Evolutionary conservation across 2,888 invertebrate genomes (phyloP), one percentile per base, ranked within the genome.

Genomic region (Disparrhopalites patrizii): DNA sequence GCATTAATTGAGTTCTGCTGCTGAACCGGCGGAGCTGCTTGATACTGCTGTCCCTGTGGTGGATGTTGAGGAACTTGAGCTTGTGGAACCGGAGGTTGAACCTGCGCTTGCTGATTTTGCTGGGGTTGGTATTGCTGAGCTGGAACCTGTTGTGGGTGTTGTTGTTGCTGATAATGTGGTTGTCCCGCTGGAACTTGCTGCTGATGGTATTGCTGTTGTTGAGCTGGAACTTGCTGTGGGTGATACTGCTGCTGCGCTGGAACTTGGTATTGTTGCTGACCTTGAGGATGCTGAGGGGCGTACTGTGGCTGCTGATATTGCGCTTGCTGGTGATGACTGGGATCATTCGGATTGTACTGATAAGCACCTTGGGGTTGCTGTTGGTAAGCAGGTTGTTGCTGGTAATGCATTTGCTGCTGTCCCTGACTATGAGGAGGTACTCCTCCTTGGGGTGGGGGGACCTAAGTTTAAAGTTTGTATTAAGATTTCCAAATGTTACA

Each of bases 171-270:
- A 27, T 33, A 51, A 36, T 55, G 23, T 3, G 50, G 74, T 38
- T 75, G 74, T 25, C 77, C 77, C 50, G 76, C 76, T 40, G 75
- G 77, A 51, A 76, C 76, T n/a, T 77, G 76, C n/a, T 73, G 70
- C 33, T 73, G 76, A 50, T 76, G 73, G 4, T 74, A 73, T 62
- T 77, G 78, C 55, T 74, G 76, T 28, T 75, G 75, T 47, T 74
- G 73, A 62, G 72, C 76, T 58, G 76, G 76, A 56, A 75, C 73
- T 36, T 66, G 71, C 15, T 75, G 75, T 20, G 73, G 74, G 31
- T 61, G 55, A n/a, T 55, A 54, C 15, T 55, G 43, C 10, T 56
- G 57, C 20, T 33, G 62, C 15, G 27, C 60, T 27, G 60, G 55
- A 13, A 15, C 58, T 1, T 54, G 62, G 3, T 68, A 60, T 20